Evolutionary conservation across 2,113 vertebrate species (phyloP).

Genomic region (Herpailurus yagouaroundi): DNA sequence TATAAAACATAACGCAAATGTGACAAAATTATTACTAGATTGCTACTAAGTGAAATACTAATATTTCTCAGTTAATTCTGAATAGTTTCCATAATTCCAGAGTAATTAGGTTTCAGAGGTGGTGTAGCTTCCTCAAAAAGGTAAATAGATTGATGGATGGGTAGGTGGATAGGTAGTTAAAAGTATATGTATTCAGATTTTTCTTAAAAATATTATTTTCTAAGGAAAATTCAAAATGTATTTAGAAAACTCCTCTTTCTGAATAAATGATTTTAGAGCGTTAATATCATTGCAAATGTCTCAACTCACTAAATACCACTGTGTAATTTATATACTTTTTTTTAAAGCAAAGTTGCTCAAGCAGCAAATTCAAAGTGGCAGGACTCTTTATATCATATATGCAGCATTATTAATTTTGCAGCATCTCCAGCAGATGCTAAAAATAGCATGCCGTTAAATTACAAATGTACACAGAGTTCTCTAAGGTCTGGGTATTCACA

Average conservation of each 20-base stretch:
- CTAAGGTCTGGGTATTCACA: conserved; percentile 52
- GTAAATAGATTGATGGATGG: background rate
- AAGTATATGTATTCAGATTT: background rate
- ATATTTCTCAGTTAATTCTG: background rate
- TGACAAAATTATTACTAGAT: background rate
- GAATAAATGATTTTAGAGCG: background rate
- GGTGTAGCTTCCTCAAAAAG: background rate
- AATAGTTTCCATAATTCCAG: background rate
- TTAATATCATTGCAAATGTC: conserved; percentile 50
- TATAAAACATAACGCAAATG: background rate
- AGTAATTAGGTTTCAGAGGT: background rate
- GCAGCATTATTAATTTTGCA: conserved; percentile 60
- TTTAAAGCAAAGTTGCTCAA: conserved; percentile 53
- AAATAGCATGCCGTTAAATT: conserved; percentile 38
- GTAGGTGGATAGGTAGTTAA: background rate
- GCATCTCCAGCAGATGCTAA: conserved; percentile 26
- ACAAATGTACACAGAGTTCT: background rate
- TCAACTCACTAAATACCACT: conserved; percentile 15
- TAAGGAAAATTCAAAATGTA: background rate
- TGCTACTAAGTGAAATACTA: background rate
- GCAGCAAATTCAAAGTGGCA: conserved; percentile 27
- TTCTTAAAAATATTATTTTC: background rate
- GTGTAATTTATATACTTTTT: background rate
- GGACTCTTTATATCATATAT: conserved; percentile 39
- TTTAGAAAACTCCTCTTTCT: conserved; percentile 1